A percentile compares a stretch with the other conserved stretches of the same genome.
These are phyloP conservation scores for Clarias macrocephalus DNA, from an alignment of 2,113 vertebrate genomes.

Conservation along the genomic window DNA sequence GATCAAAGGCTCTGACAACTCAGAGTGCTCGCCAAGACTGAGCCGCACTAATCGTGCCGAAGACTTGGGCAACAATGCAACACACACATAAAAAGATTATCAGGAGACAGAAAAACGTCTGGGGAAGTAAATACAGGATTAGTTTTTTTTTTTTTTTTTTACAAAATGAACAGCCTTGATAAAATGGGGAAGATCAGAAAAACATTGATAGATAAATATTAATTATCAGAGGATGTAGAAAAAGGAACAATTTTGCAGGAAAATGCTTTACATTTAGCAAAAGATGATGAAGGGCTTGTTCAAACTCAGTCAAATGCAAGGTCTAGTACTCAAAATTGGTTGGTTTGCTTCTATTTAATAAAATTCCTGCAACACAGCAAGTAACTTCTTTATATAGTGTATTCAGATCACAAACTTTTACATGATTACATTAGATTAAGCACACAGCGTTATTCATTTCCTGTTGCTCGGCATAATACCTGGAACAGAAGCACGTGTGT, in stretches of 20 bases:
- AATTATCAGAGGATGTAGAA: slow-evolving; percentile 21
- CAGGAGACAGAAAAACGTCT: slow-evolving; percentile 51
- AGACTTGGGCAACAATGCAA: slow-evolving; percentile 63
- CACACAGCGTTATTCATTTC: neutral
- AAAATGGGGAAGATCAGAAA: slow-evolving; percentile 31
- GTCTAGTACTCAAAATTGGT: neutral
- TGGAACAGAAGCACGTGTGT: neutral
- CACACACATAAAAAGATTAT: slow-evolving; percentile 75
- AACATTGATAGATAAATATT: slow-evolving; percentile 50
- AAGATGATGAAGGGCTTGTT: neutral
- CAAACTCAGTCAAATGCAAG: neutral
- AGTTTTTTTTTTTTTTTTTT: slow-evolving; percentile 35
- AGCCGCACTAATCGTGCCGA: slow-evolving; percentile 69
- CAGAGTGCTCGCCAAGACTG: slow-evolving; percentile 66
- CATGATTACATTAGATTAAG: slow-evolving; percentile 8
- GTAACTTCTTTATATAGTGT: neutral
- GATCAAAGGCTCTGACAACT: slow-evolving; percentile 77
- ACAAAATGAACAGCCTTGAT: slow-evolving; percentile 23
- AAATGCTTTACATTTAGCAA: slow-evolving; percentile 12
- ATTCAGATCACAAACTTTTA: slow-evolving; percentile 5
- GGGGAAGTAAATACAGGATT: slow-evolving; percentile 47
- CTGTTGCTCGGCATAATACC: neutral
- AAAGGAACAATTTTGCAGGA: neutral
- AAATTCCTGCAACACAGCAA: neutral
- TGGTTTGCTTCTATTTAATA: neutral